phyloP scores from a whole-genome alignment of 2,888 invertebrate genomes.

The Scrobipalpa costella region DNA sequence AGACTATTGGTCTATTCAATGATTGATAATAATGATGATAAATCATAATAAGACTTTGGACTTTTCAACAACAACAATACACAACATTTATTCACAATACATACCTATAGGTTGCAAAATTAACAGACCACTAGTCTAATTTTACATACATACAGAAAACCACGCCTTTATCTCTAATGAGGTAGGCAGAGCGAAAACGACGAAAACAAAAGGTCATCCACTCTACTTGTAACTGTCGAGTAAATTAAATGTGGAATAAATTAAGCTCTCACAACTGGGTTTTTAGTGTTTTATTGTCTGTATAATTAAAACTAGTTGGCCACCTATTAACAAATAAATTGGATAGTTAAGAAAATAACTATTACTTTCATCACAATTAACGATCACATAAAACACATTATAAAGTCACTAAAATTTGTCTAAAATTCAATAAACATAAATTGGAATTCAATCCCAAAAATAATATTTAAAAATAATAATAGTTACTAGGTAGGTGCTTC shows the following conservation, averaged over 20 bases:
- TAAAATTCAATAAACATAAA: constrained; percentile 40
- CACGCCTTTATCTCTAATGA: no score
- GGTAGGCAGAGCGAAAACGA: no score
- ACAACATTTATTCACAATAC: no score
- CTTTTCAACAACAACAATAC: no score
- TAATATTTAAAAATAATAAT: constrained; percentile 49
- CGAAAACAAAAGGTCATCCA: no score
- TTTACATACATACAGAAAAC: no score
- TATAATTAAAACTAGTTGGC: constrained; percentile 47
- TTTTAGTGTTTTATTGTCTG: constrained; percentile 39
- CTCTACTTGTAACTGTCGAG: no score
- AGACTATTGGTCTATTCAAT: no score
- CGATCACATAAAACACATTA: constrained; percentile 45
- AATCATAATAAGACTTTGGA: no score
- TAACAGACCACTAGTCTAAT: no score
- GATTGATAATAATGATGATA: no score
- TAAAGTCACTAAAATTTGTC: constrained; percentile 51
- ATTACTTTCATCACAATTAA: constrained; percentile 52
- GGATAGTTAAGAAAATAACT: constrained; percentile 37
- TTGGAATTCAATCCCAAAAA: constrained; percentile 38
- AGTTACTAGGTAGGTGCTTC: constrained; percentile 59
- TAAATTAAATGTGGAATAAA: background rate
- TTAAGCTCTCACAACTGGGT: background rate
- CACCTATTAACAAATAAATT: constrained; percentile 49
- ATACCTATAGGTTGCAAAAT: no score